Evolutionary conservation across 2,113 vertebrate species (phyloP), one percentile per base, ranked within the genome.

Genomic region (Petrocephalus microphthalmus): DNA sequence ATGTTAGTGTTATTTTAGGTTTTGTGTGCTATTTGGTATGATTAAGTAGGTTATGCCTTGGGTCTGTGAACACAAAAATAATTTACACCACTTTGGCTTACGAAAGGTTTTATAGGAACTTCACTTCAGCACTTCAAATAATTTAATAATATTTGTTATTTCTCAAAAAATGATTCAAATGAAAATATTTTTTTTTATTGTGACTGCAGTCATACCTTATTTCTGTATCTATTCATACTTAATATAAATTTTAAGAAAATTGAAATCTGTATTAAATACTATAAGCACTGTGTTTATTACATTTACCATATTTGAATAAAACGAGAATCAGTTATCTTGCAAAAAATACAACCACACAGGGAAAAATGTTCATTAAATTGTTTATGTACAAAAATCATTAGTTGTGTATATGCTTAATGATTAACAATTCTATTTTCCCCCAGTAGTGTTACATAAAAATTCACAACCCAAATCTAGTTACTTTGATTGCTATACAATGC

Each of bases 321-420:
- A 64, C 8, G 25, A 64, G 3, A n/a, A 64, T 64, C 13, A 6
- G 33, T 37, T 74, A 37, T 74, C 29, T 74, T 37, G 54, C 17
- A n/a, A 47, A 60, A 52, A 84, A 42, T 29, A 25, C 67, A 22
- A 87, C 87, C 88, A 37, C 5, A 2, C 5, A 53, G 15, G 84
- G 47, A 85, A 6, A 88, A 71, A 53, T 92, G 84, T 90, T 88
- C 91, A 92, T 93, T 71, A 15, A 19, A 37, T 91, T 93, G 90
- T 95, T 94, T 94, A 95, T 94, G 91, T 89, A 93, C 88, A 92
- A 94, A 95, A 95, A 88, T 88, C 2, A 92, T 92, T 67, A 91
- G 88, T 87, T 37, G 88, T 74, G 89, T 92, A 91, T 91, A 91
- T 71, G 87, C 88, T 90, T 89, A 94, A 94, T 89, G 88, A 89